A percentile compares a stretch with the other conserved stretches of the same genome.
phyloP scores from a whole-genome alignment of 2,797 vertebrate genomes.

The Leptoclinus maculatus region DNA sequence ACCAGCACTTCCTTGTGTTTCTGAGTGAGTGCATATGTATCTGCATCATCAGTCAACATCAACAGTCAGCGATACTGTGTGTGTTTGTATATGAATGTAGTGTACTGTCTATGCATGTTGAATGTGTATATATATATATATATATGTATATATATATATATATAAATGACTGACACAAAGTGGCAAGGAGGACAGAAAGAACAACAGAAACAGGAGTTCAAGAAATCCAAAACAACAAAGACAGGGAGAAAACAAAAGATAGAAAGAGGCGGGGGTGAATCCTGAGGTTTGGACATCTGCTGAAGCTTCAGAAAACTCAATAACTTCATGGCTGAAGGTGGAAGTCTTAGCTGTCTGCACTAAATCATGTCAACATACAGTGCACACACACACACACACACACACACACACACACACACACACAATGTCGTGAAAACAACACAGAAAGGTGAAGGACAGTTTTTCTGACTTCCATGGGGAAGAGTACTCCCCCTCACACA shows the following conservation, averaged over 20 bases:
- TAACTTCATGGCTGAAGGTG: slow-evolving; percentile 85
- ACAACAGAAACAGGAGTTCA: slow-evolving; percentile 14
- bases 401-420: slow-evolving; percentile 38
- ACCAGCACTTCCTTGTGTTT: slow-evolving; percentile 51
- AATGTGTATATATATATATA: slow-evolving; percentile 20
- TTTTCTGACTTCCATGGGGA: slow-evolving; percentile 63
- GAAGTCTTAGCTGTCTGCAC: slow-evolving; percentile 71
- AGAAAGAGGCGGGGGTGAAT: slow-evolving; percentile 39
- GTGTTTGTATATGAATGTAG: slow-evolving; percentile 29
- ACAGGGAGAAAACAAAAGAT: slow-evolving; percentile 36
- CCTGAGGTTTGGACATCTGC: slow-evolving; percentile 76
- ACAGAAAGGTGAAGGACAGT: slow-evolving; percentile 63
- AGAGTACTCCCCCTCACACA: neutral
- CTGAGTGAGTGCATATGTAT: slow-evolving; percentile 43
- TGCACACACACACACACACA: slow-evolving; percentile 4
- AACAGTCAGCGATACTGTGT: slow-evolving; percentile 23
- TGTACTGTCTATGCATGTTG: slow-evolving; percentile 16
- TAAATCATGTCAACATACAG: slow-evolving; percentile 54
- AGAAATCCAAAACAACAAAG: slow-evolving; percentile 33
- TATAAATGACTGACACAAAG: neutral
- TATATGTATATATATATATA: neutral
- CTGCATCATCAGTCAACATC: slow-evolving; percentile 46
- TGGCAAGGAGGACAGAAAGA: slow-evolving; percentile 13
- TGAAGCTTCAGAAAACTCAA: slow-evolving; percentile 87
- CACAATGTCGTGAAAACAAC: slow-evolving; percentile 22